Evolutionary conservation across 92 coral and sea anemone genomes (phyloP), one percentile per base, ranked within the genome.

Genomic region (Zoanthus sansibaricus): DNA sequence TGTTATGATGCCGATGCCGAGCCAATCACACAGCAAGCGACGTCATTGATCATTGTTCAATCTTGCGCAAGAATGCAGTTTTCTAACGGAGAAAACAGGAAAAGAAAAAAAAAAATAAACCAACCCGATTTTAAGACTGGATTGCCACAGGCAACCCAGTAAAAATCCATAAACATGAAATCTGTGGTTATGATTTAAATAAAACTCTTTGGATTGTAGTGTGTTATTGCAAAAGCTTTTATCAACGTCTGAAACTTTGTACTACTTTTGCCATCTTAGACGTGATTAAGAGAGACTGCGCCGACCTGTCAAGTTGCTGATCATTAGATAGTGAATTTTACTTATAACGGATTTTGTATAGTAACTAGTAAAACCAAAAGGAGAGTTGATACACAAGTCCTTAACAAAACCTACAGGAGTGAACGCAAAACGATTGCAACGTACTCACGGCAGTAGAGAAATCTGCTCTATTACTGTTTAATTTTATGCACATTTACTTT

Each of bases 131-230:
- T n/a, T n/a, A n/a, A n/a, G n/a, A n/a, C n/a, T n/a, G n/a, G n/a
- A n/a, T n/a, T n/a, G n/a, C n/a, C n/a, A n/a, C n/a, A n/a, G n/a
- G n/a, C n/a, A n/a, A n/a, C n/a, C n/a, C n/a, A n/a, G n/a, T n/a
- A 72, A 72, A 72, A 37, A 44, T 74, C 78, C 32, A 59, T 74
- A 74, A 74, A 74, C 54, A 74, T 14, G 78, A 74, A 74, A 74
- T 74, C 25, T 32, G 31, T 44, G 78, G 78, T 74, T 74, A 74
- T n/a, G 20, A 72, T 72, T 15, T 72, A 33, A 42, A 72, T 72
- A 9, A 72, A 72, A 72, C 18, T 72, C 51, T 8, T 7, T 33
- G 73, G 25, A 69, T 69, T 69, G 76, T 32, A 33, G 11, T 33
- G 76, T 71, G 51, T 71, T 32, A 68, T 62, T 62, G 18, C 70